Evolutionary conservation across 1,140 invertebrate species (phyloP), one percentile per base, ranked within the genome.

Genomic region (Ruditapes philippinarum): DNA sequence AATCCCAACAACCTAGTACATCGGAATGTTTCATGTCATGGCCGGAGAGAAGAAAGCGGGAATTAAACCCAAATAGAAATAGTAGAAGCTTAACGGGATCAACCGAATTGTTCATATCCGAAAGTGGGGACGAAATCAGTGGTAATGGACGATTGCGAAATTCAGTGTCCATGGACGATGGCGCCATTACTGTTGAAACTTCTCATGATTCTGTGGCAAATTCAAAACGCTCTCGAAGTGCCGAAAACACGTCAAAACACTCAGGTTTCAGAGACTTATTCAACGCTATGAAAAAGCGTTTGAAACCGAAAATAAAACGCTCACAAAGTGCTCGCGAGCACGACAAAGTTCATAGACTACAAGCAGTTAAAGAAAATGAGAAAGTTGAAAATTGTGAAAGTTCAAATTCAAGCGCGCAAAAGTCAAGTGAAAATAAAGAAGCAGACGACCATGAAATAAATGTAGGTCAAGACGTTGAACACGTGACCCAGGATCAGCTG

Each of bases 11-110:
- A 28, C 84, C 88, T 5, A 54, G 62, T 4, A 40, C 65, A 14
- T 42, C 65, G 22, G 51, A 33, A 1, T 87, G 68, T 19, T 91
- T 85, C 60, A 68, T 92, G 65, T 93, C 93, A 12, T 93, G 90
- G 92, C 90, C 92, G 0, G 92, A 92, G n/a, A 54, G 91, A 42
- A 87, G 73, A 25, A 62, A 79, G 80, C 33, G 57, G 40, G 60
- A 78, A 28, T 38, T 28, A n/a, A 82, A 82, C 36, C 84, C 65
- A 45, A 79, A 88, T 22, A 65, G 85, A 45, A 88, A 88, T 45
- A 88, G 85, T 33, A 25, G 85, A 51, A 88, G 85, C 70, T 76
- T 86, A 40, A 70, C 83, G 42, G 65, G 65, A 28, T 88, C 85
- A 40, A 78, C 85, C 25, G 85, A 88, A 17, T 51, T 84, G 25